These are phyloP conservation scores for Drosophila novamexicana DNA, from an alignment of 1,140 invertebrate genomes.

Conservation along the genomic window DNA sequence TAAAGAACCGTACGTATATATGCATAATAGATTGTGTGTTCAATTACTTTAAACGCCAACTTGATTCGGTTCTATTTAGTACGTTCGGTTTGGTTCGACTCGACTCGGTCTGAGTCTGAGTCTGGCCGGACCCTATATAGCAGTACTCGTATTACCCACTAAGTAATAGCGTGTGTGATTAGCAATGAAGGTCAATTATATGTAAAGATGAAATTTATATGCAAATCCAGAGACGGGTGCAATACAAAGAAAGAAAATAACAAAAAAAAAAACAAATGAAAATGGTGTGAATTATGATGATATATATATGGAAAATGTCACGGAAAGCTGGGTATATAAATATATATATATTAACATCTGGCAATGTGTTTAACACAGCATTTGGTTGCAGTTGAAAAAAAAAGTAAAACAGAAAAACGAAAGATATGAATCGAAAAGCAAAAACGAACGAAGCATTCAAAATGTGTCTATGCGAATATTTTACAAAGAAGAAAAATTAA, in stretches of 20 bases:
- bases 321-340: constrained; percentile 13
- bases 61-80: constrained; percentile 22
- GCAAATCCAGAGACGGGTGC: constrained; percentile 43
- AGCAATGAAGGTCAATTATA: constrained; percentile 84
- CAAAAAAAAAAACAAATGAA: constrained; percentile 11
- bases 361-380: constrained; percentile 28
- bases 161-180: constrained; percentile 67
- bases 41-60: constrained; percentile 34
- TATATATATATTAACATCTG: constrained; percentile 28
- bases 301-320: constrained; percentile 7
- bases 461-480: constrained; percentile 76
- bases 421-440: constrained; percentile 39
- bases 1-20: constrained; percentile 20
- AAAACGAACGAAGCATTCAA: constrained; percentile 77
- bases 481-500: constrained; percentile 37
- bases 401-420: no score
- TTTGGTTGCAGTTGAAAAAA: constrained; percentile 14
- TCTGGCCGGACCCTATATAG: constrained; percentile 15
- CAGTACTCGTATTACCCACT: constrained; percentile 47
- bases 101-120: no score
- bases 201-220: constrained; percentile 69
- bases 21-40: constrained; percentile 44
- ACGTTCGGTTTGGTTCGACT: not conserved
- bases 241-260: not conserved
- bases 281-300: constrained; percentile 16